Conservation (phyloP, 2,113 vertebrate genomes). For the Microtus oregoni region DNA sequence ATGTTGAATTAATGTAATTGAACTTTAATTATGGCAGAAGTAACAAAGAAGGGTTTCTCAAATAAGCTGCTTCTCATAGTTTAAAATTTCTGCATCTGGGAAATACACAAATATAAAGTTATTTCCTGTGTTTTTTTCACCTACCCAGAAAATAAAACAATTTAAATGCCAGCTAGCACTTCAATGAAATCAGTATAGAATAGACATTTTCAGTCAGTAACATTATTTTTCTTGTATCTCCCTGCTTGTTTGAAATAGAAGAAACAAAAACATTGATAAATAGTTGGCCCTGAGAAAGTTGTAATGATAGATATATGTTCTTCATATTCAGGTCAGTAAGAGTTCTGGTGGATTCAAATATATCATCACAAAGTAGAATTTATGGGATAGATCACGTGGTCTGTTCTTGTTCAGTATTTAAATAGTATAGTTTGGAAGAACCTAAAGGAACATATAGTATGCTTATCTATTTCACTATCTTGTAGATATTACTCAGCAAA, state of each 20-base stretch:
- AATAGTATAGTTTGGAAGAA: neutral
- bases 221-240: neutral
- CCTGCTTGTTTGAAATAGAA: neutral
- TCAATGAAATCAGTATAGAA: slow-evolving; percentile 24
- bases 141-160: neutral
- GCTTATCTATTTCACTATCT: neutral
- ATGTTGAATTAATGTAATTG: slow-evolving; percentile 29
- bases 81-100: neutral
- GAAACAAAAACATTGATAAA: neutral
- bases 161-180: neutral
- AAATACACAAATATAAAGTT: neutral
- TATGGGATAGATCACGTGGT: neutral
- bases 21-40: neutral
- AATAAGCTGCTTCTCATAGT: neutral
- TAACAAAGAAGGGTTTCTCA: neutral
- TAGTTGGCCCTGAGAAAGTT: neutral
- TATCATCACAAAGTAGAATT: neutral
- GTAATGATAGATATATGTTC: neutral
- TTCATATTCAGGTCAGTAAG: neutral
- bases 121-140: neutral
- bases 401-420: neutral
- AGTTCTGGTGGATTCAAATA: neutral
- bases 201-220: neutral
- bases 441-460: neutral
- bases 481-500: neutral